Conservation (phyloP, 2,113 vertebrate genomes). For the Engraulis encrasicolus region DNA sequence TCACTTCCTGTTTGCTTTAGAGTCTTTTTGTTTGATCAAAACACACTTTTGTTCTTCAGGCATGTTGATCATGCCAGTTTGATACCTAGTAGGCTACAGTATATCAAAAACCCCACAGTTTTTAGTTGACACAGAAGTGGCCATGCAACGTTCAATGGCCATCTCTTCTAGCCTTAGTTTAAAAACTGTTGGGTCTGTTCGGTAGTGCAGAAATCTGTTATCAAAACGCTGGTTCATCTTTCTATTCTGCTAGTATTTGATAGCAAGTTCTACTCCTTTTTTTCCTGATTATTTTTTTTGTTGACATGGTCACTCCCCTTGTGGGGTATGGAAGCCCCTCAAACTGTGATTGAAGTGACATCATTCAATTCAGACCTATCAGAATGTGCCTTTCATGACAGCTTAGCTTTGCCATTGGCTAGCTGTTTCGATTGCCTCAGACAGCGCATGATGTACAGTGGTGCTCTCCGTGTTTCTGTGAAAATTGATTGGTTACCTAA, state of each 20-base stretch:
- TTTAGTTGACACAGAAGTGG: neutral
- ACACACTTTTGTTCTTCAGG: neutral
- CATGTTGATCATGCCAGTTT: neutral
- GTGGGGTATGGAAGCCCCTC: too few relatives aligned
- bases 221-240: neutral
- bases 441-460: constrained; percentile 32
- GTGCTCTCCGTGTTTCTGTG: neutral
- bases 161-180: neutral
- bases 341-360: constrained; percentile 30
- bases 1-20: constrained; percentile 59
- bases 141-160: neutral
- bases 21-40: neutral
- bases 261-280: neutral
- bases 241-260: neutral
- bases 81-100: too few relatives aligned
- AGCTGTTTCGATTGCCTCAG: constrained; percentile 38
- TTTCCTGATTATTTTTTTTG: neutral
- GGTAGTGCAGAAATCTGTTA: neutral
- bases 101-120: neutral
- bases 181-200: neutral
- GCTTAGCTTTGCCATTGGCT: constrained; percentile 41
- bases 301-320: too few relatives aligned
- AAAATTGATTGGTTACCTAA: neutral
- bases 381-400: constrained; percentile 42
- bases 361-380: constrained; percentile 51